Percentiles rank a stretch among this genome's conserved stretches.
Conservation (phyloP, 1,140 invertebrate genomes). For the Drosophila littoralis region DNA sequence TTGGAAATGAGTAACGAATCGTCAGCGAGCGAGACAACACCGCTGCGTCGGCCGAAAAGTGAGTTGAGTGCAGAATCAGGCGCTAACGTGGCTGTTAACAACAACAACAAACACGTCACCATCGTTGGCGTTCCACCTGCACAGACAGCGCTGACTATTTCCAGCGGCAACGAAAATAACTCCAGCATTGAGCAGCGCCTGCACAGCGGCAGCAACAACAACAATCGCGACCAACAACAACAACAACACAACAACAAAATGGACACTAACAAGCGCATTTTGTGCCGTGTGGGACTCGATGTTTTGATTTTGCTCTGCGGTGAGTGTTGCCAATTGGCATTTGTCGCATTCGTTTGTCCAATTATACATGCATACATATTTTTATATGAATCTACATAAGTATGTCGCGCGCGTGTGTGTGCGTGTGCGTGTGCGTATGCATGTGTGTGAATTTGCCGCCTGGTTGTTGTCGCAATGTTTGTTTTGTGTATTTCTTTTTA, state of each 20-base stretch:
- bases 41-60: slow-evolving; percentile 66
- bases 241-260: slow-evolving; percentile 49
- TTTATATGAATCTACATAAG: neutral
- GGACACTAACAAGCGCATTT: slow-evolving; percentile 80
- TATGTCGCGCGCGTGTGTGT: neutral
- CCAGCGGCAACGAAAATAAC: slow-evolving; percentile 36
- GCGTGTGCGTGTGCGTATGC: neutral
- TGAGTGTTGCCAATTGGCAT: slow-evolving; percentile 49
- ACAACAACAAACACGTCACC: slow-evolving; percentile 26
- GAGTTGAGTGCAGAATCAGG: slow-evolving; percentile 22
- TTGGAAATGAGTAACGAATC: slow-evolving; percentile 80
- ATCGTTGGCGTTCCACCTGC: slow-evolving; percentile 24
- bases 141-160: slow-evolving; percentile 17
- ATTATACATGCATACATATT: neutral
- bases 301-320: slow-evolving; percentile 75
- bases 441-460: slow-evolving; percentile 12
- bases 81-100: slow-evolving; percentile 64
- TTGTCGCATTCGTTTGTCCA: neutral
- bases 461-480: slow-evolving; percentile 59
- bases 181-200: slow-evolving; percentile 53
- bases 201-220: slow-evolving; percentile 31
- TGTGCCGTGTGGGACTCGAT: slow-evolving; percentile 74
- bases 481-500: slow-evolving; percentile 55
- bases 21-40: slow-evolving; percentile 75
- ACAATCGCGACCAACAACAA: slow-evolving; percentile 23